Percentiles rank a stretch among this genome's conserved stretches.
These are phyloP conservation scores for Caenorhabditis parvicauda DNA, from an alignment of 2,888 invertebrate species.

Conservation along the genomic window DNA sequence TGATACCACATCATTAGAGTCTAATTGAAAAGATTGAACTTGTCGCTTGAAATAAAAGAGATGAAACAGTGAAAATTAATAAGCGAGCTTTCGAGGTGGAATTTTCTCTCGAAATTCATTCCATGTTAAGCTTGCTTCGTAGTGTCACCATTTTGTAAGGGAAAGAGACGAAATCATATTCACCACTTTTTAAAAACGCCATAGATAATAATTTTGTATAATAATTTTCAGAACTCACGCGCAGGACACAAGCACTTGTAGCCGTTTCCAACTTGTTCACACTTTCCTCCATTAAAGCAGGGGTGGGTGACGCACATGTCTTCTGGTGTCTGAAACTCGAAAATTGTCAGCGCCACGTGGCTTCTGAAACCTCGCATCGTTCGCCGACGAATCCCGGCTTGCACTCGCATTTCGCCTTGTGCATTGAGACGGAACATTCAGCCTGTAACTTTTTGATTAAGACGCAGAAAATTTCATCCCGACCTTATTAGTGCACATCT, in stretches of 20 bases:
- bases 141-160: too few species aligned
- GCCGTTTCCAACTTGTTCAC: conserved; percentile 78
- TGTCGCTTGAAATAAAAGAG: conserved; percentile 5
- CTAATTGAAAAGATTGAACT: neutral
- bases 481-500: conserved; percentile 57
- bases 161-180: too few species aligned
- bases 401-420: conserved; percentile 74
- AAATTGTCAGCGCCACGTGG: neutral
- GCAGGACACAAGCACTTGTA: conserved; percentile 64
- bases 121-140: neutral
- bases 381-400: conserved; percentile 82
- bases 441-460: conserved; percentile 7
- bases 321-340: conserved; percentile 20
- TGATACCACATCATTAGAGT: neutral
- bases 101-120: neutral
- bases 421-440: conserved; percentile 49
- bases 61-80: neutral
- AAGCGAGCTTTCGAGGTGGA: conserved; percentile 3
- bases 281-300: conserved; percentile 92
- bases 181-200: too few species aligned
- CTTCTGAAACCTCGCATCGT: conserved; percentile 73
- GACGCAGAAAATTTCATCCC: neutral
- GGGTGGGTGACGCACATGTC: conserved; percentile 83
- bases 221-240: conserved; percentile 44
- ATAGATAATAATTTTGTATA: too few species aligned